A percentile compares a stretch with the other conserved stretches of the same genome.
These are phyloP conservation scores for Chinchilla lanigera DNA, from an alignment of 2,113 vertebrate species.

Conservation along the genomic window DNA sequence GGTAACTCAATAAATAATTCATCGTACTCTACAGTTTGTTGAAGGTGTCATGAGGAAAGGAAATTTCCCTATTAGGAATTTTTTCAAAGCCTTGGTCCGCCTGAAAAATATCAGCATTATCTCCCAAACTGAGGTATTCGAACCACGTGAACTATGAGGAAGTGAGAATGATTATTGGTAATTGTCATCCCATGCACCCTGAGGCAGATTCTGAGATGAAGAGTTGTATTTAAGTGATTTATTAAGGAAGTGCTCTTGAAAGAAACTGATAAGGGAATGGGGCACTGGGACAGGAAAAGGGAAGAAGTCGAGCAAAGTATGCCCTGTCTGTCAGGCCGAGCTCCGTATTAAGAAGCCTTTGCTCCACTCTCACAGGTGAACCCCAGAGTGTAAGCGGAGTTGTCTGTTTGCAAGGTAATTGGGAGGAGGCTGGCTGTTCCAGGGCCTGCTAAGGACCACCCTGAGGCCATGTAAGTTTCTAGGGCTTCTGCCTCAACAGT, in stretches of 20 bases:
- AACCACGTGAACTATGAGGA: not conserved
- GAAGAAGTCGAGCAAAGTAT: not conserved
- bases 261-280: not conserved
- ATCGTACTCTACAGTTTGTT: not conserved
- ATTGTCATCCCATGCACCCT: not conserved
- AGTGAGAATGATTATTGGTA: not conserved
- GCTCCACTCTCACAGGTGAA: not conserved
- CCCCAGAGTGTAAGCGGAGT: too few species aligned
- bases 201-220: not conserved
- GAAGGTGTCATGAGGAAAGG: not conserved
- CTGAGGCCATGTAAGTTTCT: not conserved
- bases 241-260: not conserved
- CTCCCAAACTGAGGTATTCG: not conserved
- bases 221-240: not conserved
- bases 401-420: not conserved
- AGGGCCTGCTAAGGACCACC: not conserved
- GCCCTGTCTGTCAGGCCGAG: not conserved
- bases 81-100: conserved; percentile 8
- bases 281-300: not conserved
- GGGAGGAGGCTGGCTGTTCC: not conserved
- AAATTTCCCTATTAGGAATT: not conserved
- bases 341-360: accelerated
- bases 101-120: not conserved
- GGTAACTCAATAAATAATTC: not conserved
- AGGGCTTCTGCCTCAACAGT: not conserved